Base-by-base conservation (phyloP, 2,797 vertebrate species). In the Naso thynnoides region DNA sequence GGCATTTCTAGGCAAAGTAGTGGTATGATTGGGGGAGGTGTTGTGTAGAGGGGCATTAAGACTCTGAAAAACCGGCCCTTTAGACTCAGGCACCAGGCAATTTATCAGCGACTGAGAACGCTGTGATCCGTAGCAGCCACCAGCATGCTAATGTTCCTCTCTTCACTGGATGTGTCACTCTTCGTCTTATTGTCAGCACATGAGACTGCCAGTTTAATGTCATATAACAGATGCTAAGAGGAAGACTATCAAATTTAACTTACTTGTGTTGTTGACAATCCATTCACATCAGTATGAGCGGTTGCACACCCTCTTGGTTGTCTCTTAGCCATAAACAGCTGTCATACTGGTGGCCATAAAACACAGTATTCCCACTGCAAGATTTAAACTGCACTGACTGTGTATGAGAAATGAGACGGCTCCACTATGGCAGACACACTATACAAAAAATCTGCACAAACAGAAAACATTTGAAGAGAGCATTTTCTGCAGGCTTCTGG, bases 151-250 rank as follows among this genome's bases (percentile, higher is more conserved):
- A 91, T 90, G 78, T 66, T 80, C 77, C 56, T 65, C 81, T 66
- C 68, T 62, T 80, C 73, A 87, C 81, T 87, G 83, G 63, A 83
- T 81, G n/a, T 89, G 88, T 84, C 89, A 90, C 81, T 91, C 85
- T 83, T 78, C 70, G 39, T 73, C 21, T 65, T 45, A 63, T 52
- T 64, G 49, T 74, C 76, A 49, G 38, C n/a, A 70, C 45, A 56
- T 39, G 52, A 70, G 62, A 45, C 21, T 58, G 63, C 67, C 29
- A 58, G 69, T 83, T 83, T 73, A 78, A 85, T 75, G 65, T 78
- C 70, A 58, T 16, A 50, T 55, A 79, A 65, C 82, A 85, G 73
- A 86, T 88, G 79, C 81, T 78, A 27, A 52, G 62, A 68, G 16
- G 39, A 61, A 62, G 52, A 72, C 72, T 44, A 77, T 72, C 19